Percentiles rank a stretch among this genome's conserved stretches.
phyloP scores from a whole-genome alignment of 2,888 invertebrate genomes.

The Scotopteryx bipunctaria region DNA sequence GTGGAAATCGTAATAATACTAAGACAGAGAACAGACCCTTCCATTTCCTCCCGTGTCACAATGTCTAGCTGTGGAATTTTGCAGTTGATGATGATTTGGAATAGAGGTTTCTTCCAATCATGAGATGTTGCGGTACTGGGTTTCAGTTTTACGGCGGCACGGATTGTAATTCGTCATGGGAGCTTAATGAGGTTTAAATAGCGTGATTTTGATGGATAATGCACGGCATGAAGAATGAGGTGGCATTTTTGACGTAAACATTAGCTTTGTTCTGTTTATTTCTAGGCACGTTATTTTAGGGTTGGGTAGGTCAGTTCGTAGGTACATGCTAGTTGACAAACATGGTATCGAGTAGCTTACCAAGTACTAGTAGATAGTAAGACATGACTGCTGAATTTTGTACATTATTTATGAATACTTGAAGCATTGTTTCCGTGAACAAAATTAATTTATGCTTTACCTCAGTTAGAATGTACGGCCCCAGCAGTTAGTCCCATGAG shows the following conservation, averaged over 20 bases:
- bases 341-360: too few relatives aligned
- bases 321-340: too few relatives aligned
- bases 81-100: not conserved
- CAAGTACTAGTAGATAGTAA: too few relatives aligned
- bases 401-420: not conserved
- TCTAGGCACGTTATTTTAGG: not conserved
- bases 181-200: conserved; percentile 46
- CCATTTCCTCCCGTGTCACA: too few relatives aligned
- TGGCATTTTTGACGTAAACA: conserved; percentile 12
- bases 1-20: too few relatives aligned
- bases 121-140: conserved; percentile 11
- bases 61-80: too few relatives aligned
- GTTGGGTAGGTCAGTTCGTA: not conserved
- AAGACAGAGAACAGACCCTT: too few relatives aligned
- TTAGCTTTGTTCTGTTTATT: not conserved
- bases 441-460: not conserved
- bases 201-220: conserved; percentile 47
- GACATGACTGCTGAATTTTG: too few relatives aligned
- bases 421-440: not conserved
- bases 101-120: not conserved
- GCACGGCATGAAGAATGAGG: conserved; percentile 35
- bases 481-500: conserved; percentile 7
- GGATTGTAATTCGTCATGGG: conserved; percentile 47
- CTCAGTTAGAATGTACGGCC: conserved; percentile 2
- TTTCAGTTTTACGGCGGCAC: conserved; percentile 12